A percentile compares a stretch with the other conserved stretches of the same genome.
phyloP scores from a whole-genome alignment of 1,140 invertebrate species.

The Apis cerana region DNA sequence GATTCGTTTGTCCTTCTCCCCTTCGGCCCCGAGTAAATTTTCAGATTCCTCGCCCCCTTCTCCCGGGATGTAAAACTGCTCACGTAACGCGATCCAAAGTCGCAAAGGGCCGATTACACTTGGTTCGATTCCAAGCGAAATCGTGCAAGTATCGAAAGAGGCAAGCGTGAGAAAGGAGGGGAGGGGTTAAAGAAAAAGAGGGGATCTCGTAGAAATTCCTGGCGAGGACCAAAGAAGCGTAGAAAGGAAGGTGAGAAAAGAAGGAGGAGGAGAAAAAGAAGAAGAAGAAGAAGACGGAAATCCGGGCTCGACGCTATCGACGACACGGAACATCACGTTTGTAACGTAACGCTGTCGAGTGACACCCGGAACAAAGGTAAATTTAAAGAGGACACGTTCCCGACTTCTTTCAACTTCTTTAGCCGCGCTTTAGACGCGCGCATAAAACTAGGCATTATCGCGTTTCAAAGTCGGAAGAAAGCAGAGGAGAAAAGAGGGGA shows the following conservation, averaged over 20 bases:
- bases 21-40: background rate
- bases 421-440: conserved; percentile 1
- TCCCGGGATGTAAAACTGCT: background rate
- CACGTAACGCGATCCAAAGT: conserved; percentile 5
- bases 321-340: conserved; percentile 38
- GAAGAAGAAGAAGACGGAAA: conserved; percentile 13
- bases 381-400: conserved; percentile 34
- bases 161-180: too few species aligned
- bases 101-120: conserved; percentile 24
- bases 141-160: conserved; percentile 5
- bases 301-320: conserved; percentile 22
- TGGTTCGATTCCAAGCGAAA: conserved; percentile 12
- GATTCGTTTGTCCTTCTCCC: background rate
- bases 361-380: background rate
- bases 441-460: conserved; percentile 32
- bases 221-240: conserved; percentile 11
- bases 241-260: conserved; percentile 12
- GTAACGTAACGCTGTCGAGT: conserved; percentile 33
- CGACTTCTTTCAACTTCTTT: conserved; percentile 38
- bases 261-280: background rate
- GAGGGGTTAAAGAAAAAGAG: too few species aligned
- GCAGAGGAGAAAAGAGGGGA: background rate
- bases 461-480: conserved; percentile 21
- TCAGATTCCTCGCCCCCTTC: too few species aligned
- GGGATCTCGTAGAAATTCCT: conserved; percentile 15